Conservation (phyloP, 2,113 vertebrate species). For the Acanthochromis polyacanthus region DNA sequence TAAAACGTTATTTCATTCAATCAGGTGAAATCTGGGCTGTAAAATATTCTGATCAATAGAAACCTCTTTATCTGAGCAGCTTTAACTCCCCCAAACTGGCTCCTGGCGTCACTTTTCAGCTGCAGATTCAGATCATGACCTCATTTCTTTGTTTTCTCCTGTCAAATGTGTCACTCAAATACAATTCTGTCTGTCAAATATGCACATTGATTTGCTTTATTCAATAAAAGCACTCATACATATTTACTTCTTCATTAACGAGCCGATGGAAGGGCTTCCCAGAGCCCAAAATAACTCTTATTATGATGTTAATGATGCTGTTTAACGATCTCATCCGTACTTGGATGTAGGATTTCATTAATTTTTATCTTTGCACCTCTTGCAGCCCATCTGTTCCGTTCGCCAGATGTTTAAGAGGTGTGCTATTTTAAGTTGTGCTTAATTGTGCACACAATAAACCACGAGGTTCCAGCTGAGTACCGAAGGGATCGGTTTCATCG, state of each 20-base stretch:
- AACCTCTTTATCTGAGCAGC: neutral
- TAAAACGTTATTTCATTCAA: neutral
- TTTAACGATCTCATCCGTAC: slow-evolving; percentile 25
- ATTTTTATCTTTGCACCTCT: slow-evolving; percentile 17
- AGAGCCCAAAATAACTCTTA: slow-evolving; percentile 29
- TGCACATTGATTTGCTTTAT: neutral
- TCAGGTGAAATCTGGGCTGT: neutral
- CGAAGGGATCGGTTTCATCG: slow-evolving; percentile 45
- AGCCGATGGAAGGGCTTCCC: neutral
- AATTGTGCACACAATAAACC: slow-evolving; percentile 44
- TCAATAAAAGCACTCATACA: neutral
- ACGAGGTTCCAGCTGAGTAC: slow-evolving; percentile 24
- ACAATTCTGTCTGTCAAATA: neutral
- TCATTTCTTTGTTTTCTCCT: neutral
- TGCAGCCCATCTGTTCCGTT: slow-evolving; percentile 30
- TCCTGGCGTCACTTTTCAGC: neutral
- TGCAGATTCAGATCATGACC: neutral
- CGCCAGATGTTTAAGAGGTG: slow-evolving; percentile 36
- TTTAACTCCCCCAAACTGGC: neutral
- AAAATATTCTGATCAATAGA: neutral
- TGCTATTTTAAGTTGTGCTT: slow-evolving; percentile 36
- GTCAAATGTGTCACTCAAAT: neutral
- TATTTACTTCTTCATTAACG: neutral
- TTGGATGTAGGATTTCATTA: slow-evolving; percentile 32
- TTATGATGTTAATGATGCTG: slow-evolving; percentile 34